A percentile compares a stretch with the other conserved stretches of the same genome.
phyloP scores from a whole-genome alignment of 2,888 invertebrate species.

The Elegia similella region DNA sequence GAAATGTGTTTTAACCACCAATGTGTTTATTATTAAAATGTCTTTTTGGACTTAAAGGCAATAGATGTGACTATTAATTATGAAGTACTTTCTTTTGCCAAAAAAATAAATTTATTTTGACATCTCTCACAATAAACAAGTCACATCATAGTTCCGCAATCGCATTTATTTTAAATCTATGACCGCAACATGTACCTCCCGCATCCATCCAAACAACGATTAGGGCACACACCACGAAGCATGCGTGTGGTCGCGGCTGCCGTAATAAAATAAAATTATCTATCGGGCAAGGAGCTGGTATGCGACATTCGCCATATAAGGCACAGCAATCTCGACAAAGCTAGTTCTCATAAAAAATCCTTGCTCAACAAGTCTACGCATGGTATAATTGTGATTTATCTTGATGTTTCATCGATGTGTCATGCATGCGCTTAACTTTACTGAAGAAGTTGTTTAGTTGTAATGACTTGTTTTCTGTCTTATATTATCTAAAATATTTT shows the following conservation, averaged over 20 bases:
- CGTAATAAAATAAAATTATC: conserved; percentile 24
- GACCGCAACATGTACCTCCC: too few species aligned
- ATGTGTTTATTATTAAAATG: too few species aligned
- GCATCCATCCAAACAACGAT: too few species aligned
- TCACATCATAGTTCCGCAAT: too few species aligned
- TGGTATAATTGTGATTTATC: neutral
- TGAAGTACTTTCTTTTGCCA: too few species aligned
- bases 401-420: neutral
- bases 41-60: too few species aligned
- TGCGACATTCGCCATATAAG: neutral
- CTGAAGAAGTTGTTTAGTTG: neutral
- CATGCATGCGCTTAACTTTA: neutral
- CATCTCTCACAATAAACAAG: too few species aligned
- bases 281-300: conserved; percentile 10
- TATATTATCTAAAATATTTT: too few species aligned
- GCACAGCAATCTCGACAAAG: neutral
- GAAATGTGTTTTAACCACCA: too few species aligned
- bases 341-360: neutral
- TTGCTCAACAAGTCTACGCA: neutral
- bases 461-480: neutral
- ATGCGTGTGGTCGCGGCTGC: conserved; percentile 36
- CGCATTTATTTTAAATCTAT: too few species aligned
- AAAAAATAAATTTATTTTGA: too few species aligned
- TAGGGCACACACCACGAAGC: conserved; percentile 31
- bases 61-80: too few species aligned